These are phyloP conservation scores for Ylistrum balloti DNA, from an alignment of 1,140 invertebrate genomes.

Conservation along the genomic window DNA sequence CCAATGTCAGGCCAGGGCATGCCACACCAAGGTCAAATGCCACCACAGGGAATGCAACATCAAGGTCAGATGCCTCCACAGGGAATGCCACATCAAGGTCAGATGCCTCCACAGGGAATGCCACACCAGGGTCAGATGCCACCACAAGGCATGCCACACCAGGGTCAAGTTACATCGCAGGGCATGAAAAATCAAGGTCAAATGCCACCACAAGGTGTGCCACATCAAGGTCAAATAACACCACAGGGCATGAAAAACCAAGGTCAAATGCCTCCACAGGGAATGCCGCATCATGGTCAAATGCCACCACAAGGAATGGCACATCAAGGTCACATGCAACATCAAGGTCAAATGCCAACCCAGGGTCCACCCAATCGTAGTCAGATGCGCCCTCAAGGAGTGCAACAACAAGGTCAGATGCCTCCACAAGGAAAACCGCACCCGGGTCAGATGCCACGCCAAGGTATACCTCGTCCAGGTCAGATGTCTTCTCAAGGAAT, in stretches of 20 bases:
- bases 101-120: background rate
- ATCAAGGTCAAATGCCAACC: constrained; percentile 42
- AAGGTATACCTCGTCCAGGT: background rate
- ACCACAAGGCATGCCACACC: background rate
- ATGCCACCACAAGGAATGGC: background rate
- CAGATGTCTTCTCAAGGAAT: background rate
- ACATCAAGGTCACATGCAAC: background rate
- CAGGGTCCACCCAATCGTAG: background rate
- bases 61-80: constrained; percentile 41
- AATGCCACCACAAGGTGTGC: background rate
- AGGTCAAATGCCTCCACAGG: background rate
- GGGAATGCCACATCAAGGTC: constrained; percentile 21
- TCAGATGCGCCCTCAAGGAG: constrained; percentile 36
- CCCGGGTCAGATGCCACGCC: constrained; percentile 3
- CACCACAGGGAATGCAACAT: background rate
- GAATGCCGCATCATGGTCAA: constrained; percentile 32
- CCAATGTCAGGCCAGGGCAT: background rate
- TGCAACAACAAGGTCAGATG: background rate
- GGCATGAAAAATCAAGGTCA: background rate
- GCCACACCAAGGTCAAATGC: constrained; percentile 3
- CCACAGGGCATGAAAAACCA: background rate
- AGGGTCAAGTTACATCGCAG: constrained; percentile 3
- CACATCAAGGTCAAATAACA: constrained; percentile 27
- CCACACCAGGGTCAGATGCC: background rate
- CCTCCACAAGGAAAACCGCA: background rate